Conservation (phyloP, 2,888 invertebrate species). For the Trachelus iudaicus region DNA sequence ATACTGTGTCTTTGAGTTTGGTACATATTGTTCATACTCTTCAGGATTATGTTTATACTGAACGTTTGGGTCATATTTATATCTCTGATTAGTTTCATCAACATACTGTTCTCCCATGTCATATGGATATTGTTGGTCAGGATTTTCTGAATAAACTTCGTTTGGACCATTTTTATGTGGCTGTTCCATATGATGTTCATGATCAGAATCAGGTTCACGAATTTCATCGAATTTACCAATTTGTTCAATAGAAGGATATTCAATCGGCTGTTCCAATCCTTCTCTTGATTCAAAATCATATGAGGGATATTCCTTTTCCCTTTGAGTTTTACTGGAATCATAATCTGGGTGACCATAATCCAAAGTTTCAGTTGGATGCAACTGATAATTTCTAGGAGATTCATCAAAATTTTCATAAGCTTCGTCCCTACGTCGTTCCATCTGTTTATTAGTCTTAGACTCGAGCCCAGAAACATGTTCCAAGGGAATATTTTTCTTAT, state of each 20-base stretch:
- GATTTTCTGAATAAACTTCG: conserved; percentile 15
- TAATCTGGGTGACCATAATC: not conserved
- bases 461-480: not conserved
- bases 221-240: not conserved
- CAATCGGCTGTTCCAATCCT: conserved; percentile 7
- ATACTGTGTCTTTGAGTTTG: conserved; percentile 30
- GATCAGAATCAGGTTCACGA: not conserved
- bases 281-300: not conserved
- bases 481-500: not conserved
- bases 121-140: conserved; percentile 19
- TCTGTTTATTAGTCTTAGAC: not conserved
- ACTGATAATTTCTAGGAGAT: conserved; percentile 1
- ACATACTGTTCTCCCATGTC: not conserved
- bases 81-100: conserved; percentile 2
- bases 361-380: not conserved
- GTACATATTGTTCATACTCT: conserved; percentile 33
- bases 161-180: conserved; percentile 13
- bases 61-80: conserved; percentile 17
- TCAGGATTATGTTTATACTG: conserved; percentile 11
- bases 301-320: not conserved
- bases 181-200: not conserved
- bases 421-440: not conserved
- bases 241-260: not conserved
- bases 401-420: conserved; percentile 4
- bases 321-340: not conserved